Evolutionary conservation across 2,888 invertebrate genomes (phyloP).

Genomic region (Laspeyria flexula): DNA sequence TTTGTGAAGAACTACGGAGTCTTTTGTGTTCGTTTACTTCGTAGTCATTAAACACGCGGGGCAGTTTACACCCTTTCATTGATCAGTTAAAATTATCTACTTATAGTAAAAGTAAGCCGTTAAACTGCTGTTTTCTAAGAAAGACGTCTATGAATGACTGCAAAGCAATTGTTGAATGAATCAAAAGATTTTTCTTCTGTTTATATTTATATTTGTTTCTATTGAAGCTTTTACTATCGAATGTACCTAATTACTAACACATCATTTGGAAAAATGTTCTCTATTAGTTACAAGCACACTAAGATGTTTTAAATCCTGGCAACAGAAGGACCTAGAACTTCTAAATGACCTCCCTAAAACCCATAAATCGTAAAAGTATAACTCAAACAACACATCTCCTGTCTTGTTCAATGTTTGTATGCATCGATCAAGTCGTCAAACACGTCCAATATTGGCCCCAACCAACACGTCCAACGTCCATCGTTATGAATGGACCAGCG

Average conservation of each 20-base stretch:
- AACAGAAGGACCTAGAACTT: no score
- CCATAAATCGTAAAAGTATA: no score
- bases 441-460: conserved; percentile 18
- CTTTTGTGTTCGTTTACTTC: conserved; percentile 3
- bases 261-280: no score
- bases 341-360: no score
- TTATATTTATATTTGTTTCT: no score
- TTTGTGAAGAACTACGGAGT: background rate
- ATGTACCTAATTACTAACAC: no score
- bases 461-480: conserved; percentile 18
- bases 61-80: conserved; percentile 4
- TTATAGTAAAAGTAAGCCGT: background rate
- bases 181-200: no score
- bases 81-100: conserved; percentile 2
- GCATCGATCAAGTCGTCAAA: background rate
- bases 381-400: no score
- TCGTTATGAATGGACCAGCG: conserved; percentile 38
- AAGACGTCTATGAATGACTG: background rate
- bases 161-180: background rate
- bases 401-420: no score
- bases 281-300: no score
- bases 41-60: conserved; percentile 11
- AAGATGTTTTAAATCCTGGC: no score
- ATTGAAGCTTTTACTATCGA: no score
- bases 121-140: background rate